Percentiles rank a stretch among this genome's conserved stretches.
Evolutionary conservation across 2,888 invertebrate genomes (phyloP).

Genomic region (Epinotia brunnichana): DNA sequence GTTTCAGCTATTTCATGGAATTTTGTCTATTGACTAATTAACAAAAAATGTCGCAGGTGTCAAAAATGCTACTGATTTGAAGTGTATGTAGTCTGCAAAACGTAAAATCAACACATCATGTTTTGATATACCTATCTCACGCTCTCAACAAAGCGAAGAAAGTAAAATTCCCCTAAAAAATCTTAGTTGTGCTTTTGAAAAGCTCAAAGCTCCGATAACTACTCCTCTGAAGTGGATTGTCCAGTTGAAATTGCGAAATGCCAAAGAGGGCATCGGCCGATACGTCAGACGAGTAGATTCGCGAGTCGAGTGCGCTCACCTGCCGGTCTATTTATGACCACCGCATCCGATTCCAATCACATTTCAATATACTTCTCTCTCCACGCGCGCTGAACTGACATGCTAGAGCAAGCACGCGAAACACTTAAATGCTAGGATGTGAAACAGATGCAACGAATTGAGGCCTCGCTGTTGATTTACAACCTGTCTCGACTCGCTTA

Average conservation of each 20-base stretch:
- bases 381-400: too few species aligned
- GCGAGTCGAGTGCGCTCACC: conserved; percentile 33
- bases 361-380: too few species aligned
- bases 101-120: too few species aligned
- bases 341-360: too few species aligned
- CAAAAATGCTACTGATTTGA: too few species aligned
- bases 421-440: too few species aligned
- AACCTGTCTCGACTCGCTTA: background rate
- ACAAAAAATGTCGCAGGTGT: too few species aligned
- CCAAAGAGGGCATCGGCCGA: conserved; percentile 17
- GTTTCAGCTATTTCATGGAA: too few species aligned
- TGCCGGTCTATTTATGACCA: background rate
- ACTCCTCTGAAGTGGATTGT: background rate
- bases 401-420: too few species aligned
- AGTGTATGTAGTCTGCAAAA: too few species aligned
- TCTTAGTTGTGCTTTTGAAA: background rate
- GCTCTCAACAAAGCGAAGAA: background rate
- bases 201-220: background rate
- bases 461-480: background rate
- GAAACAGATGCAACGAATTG: too few species aligned
- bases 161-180: background rate
- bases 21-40: too few species aligned
- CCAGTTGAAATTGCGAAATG: background rate
- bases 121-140: background rate
- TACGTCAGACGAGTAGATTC: conserved; percentile 18